phyloP scores from a whole-genome alignment of 2,113 vertebrate species.

The Pygoscelis antarcticus region DNA sequence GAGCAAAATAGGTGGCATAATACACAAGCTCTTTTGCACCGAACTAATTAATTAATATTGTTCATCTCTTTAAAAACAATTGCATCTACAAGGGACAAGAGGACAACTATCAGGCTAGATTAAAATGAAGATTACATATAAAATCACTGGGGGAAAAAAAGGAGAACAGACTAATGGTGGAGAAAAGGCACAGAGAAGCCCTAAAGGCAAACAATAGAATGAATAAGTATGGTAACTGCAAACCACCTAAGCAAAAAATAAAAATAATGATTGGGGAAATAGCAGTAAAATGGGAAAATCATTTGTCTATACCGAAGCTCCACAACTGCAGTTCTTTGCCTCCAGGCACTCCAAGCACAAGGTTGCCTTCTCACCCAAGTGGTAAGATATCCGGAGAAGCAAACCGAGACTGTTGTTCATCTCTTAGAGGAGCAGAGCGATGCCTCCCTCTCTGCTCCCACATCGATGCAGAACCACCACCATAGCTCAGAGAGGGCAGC shows the following conservation, averaged over 20 bases:
- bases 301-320: neutral
- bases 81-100: neutral
- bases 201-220: conserved; percentile 53
- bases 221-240: conserved; percentile 10
- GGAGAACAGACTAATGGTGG: conserved; percentile 35
- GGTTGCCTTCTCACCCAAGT: neutral
- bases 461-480: neutral
- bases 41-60: neutral
- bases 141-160: conserved; percentile 34
- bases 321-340: neutral
- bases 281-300: conserved; percentile 35
- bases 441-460: neutral
- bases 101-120: conserved; percentile 25
- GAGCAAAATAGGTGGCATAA: neutral
- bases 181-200: conserved; percentile 48
- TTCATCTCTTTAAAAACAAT: conserved; percentile 1
- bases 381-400: neutral
- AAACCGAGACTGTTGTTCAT: neutral
- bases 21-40: neutral
- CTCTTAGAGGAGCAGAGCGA: neutral
- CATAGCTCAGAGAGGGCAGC: neutral
- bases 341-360: neutral
- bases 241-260: conserved; percentile 64
- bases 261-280: conserved; percentile 5
- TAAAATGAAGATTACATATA: conserved; percentile 44